Evolutionary conservation across 2,113 vertebrate genomes (phyloP), one percentile per base, ranked within the genome.

Genomic region (Crotalus viridis): DNA sequence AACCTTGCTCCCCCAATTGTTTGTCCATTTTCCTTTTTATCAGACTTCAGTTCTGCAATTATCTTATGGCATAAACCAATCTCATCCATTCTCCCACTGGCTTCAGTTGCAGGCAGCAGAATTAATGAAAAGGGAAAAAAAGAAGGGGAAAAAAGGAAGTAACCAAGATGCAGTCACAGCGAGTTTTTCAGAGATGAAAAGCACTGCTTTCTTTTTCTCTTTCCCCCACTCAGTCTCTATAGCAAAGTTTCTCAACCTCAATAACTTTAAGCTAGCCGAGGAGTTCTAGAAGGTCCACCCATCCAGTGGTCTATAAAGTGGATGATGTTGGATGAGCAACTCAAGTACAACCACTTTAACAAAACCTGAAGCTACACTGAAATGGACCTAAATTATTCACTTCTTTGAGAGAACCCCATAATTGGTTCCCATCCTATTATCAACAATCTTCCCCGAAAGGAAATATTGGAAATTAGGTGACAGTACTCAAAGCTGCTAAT

Each of bases 131-230:
- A 74, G n/a, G 5, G 1, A 3, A 3, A 39, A 33, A 51, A 74
- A 19, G 0, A 7, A 0, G 15, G n/a, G n/a, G 2, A 6, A 0
- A 3, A 33, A 19, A 39, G 28, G 15, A 6, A 81, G 69, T 39
- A 39, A 39, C 15, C 15, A 19, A 81, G 6, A 81, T 19, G 7
- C n/a, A 21, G 15, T 7, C 33, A 74, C 15, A 39, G 33, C 19
- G 69, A 39, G 69, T 81, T 81, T 81, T 19, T 81, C 69, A 81
- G n/a, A 74, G 15, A 19, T 74, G n/a, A 74, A 74, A 39, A 19
- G 6, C n/a, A 81, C 17, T 39, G 2, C 69, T 81, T 39, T 81
- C 64, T 74, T 74, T 2, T 74, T 74, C n/a, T 74, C 64, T 33
- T 6, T 15, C 64, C 28, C 28, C 28, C 28, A 28, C 10, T 64